Base-by-base conservation (phyloP, 2,113 vertebrate species). In the Pseudopipra pipra region DNA sequence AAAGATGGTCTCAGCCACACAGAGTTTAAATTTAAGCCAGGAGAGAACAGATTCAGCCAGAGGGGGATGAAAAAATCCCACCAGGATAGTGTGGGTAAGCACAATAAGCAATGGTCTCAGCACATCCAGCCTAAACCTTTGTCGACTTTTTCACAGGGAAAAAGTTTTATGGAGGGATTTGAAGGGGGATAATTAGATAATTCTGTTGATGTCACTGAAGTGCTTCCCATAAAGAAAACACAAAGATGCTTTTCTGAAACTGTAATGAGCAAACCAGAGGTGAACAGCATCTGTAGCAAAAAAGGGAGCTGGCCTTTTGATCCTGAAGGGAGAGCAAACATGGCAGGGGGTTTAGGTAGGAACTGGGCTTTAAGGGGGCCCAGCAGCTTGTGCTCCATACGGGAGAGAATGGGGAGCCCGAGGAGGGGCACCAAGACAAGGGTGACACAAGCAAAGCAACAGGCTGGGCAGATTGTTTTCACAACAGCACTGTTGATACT, bases 1-100 rank as follows among this genome's bases (percentile, higher is more conserved):
- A 93, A 87, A 71, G 76, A 86, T 2, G 44, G 70, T 49, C 68
- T 52, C 44, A 41, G 81, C 58, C 51, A 12, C 71, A 39, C 49
- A 62, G 78, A 77, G 73, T 75, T 96, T 78, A 92, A 88, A 86
- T 94, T 84, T 77, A 81, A 94, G 84, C 58, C 66, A 43, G 77
- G 54, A 87, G 52, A 91, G 74, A 87, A 85, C 19, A 83, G 37
- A 72, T 79, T 68, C 47, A 72, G 82, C 24, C 41, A 82, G 70
- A 91, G 54, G 13, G 44, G 12, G 54, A 84, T 78, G 41, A 61
- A 87, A 90, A 54, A 78, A 43, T 3, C 23, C 43, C 46, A 35
- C 65, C 31, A 41, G 79, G 76, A 89, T 5, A 13, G 58, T 51
- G 54, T 5, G 22, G 76, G 52, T 31, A 80, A 86, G 56, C 68